phyloP scores from a whole-genome alignment of 1,140 invertebrate species.

The Trichomalopsis sarcophagae region DNA sequence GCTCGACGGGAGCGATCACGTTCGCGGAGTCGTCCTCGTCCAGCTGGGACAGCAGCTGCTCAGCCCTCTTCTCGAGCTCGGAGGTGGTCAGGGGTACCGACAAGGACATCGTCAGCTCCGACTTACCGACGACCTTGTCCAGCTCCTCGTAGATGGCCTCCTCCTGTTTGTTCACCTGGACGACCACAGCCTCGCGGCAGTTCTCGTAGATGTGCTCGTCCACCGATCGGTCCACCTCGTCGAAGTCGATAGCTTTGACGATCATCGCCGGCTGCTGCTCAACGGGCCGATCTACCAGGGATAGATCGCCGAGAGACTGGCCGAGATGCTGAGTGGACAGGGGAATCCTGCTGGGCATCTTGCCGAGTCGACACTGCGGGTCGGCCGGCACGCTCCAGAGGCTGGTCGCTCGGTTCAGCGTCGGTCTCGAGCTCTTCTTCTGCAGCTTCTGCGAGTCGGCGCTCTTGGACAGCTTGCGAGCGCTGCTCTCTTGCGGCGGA shows the following conservation, averaged over 20 bases:
- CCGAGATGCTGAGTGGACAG: slow-evolving; percentile 64
- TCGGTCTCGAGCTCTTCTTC: slow-evolving; percentile 16
- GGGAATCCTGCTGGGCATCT: slow-evolving; percentile 69
- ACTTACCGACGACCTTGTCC: slow-evolving; percentile 41
- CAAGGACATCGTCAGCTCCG: not conserved
- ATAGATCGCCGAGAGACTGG: slow-evolving; percentile 71
- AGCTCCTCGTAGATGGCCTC: slow-evolving; percentile 64
- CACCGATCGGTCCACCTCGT: slow-evolving; percentile 66
- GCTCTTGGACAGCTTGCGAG: not conserved
- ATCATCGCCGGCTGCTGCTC: slow-evolving; percentile 52
- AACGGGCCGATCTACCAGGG: slow-evolving; percentile 64
- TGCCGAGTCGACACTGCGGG: slow-evolving; percentile 51
- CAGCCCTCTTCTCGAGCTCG: slow-evolving; percentile 67
- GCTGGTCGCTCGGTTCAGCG: slow-evolving; percentile 67
- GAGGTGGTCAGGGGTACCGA: slow-evolving; percentile 48
- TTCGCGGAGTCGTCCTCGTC: slow-evolving; percentile 61
- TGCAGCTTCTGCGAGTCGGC: not conserved
- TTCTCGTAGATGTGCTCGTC: slow-evolving; percentile 71
- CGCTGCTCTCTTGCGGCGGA: not conserved
- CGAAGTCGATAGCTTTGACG: slow-evolving; percentile 52
- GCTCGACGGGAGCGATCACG: not conserved
- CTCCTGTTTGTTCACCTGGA: slow-evolving; percentile 4
- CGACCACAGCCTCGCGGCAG: slow-evolving; percentile 58
- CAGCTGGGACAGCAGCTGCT: slow-evolving; percentile 66
- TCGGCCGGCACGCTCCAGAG: slow-evolving; percentile 67